phyloP scores from a whole-genome alignment of 2,888 invertebrate species.

The Phalera bucephala region DNA sequence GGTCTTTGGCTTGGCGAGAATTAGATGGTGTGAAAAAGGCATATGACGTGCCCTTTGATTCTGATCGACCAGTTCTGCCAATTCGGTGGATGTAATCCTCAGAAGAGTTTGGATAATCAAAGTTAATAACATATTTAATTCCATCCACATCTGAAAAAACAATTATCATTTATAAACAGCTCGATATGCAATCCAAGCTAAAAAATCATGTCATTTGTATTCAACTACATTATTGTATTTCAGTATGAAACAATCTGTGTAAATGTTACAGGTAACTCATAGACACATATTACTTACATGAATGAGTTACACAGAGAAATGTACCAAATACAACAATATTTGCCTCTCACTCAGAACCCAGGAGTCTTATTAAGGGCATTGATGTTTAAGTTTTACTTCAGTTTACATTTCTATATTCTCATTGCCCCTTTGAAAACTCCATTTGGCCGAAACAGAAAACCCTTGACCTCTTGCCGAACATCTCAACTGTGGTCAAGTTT shows the following conservation, averaged over 20 bases:
- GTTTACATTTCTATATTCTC: slow-evolving; percentile 36
- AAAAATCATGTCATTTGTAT: slow-evolving; percentile 22
- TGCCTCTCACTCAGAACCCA: slow-evolving; percentile 82
- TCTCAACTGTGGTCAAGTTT: slow-evolving; percentile 79
- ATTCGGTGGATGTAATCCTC: slow-evolving; percentile 98
- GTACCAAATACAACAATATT: slow-evolving; percentile 63
- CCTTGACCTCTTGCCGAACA: slow-evolving; percentile 78
- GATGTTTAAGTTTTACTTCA: slow-evolving; percentile 39
- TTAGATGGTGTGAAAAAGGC: slow-evolving; percentile 97
- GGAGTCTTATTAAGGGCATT: slow-evolving; percentile 75
- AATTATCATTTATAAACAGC: slow-evolving; percentile 18
- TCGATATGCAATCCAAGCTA: too few species aligned
- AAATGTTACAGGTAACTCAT: slow-evolving; percentile 65
- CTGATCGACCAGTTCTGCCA: slow-evolving; percentile 95
- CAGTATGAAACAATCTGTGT: slow-evolving; percentile 26
- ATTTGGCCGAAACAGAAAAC: slow-evolving; percentile 81
- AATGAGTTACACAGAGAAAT: slow-evolving; percentile 73
- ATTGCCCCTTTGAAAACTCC: slow-evolving; percentile 76
- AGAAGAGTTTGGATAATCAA: slow-evolving; percentile 97
- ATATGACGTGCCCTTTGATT: slow-evolving; percentile 95
- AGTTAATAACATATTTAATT: slow-evolving; percentile 97
- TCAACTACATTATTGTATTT: slow-evolving; percentile 11
- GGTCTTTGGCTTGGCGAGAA: slow-evolving; percentile 93
- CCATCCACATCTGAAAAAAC: slow-evolving; percentile 94
- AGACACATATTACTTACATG: slow-evolving; percentile 75